Evolutionary conservation across 2,888 invertebrate species (phyloP), one percentile per base, ranked within the genome.

Genomic region (Hyposoter didymator): DNA sequence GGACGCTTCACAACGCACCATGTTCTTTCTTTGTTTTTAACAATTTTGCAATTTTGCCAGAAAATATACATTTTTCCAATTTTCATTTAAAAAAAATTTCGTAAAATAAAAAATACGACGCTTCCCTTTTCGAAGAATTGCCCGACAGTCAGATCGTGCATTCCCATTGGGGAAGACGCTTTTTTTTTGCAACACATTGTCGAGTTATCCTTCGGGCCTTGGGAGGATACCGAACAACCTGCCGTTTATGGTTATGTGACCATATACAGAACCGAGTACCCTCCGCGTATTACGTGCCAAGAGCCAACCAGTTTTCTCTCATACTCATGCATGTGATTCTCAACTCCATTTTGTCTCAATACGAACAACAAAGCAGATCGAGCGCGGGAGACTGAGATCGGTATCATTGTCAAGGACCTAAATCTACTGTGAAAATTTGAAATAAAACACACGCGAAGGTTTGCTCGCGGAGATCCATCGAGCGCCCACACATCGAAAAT

Each of bases 341-440:
- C 72, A 62, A 66, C 45, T 76, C 35, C 79, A 80, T 84, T 84
- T 70, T 79, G 69, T 55, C 59, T 28, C 28, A 70, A 75, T 75
- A 84, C 79, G 49, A 47, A 64, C 28, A 52, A 84, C 81, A 81
- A 84, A 78, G 39, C 39, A 39, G 72, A 73, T 59, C 72, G 69
- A 45, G 32, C 35, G 82, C 87, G 86, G 67, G 84, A 87, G 85
- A 88, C 88, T 84, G 82, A 79, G 81, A 87, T 78, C 84, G 81
- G 78, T 84, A 82, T 79, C 87, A 87, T 83, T 90, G 88, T 88
- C 90, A 88, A 89, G 89, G 88, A 86, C 76, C 76, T 85, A 86
- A 85, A 87, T 88, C 89, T 89, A 89, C 90, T 84, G 87, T 87
- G 87, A 81, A 83, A 55, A 35, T 45, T 59, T 67, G 19, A 84